Evolutionary conservation across 2,888 invertebrate genomes (phyloP), one percentile per base, ranked within the genome.

Genomic region (Nomada flava): DNA sequence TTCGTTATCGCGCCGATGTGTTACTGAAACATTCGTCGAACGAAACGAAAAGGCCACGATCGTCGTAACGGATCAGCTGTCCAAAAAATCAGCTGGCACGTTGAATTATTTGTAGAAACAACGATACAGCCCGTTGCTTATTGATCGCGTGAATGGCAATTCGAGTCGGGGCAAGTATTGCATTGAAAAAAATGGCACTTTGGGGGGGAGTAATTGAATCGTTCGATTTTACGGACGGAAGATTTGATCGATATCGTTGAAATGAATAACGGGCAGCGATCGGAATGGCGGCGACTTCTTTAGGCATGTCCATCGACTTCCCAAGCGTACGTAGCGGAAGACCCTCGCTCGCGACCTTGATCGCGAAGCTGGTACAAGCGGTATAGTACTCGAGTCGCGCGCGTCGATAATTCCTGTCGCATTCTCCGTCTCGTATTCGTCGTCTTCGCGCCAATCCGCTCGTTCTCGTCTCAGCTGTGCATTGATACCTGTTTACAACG

Each of bases 381-480:
- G 75, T 79, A 81, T 67, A 53, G 52, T n/a, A 80, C 84, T 73
- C 79, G 76, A 80, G 79, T 72, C 79, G 85, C 84, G 84, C 84
- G 82, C 86, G 88, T 88, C 88, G 89, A 88, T 88, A 88, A 88
- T 89, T 89, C 86, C 79, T 78, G 75, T 81, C 88, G 80, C 72
- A 76, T 81, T 85, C 82, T 79, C 85, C 73, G 78, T 67, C 78
- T 64, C 74, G 74, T 76, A 77, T 77, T 80, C 78, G 63, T 59
- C 74, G 73, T 82, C 76, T 74, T 79, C 78, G 84, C 86, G 73
- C 77, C 86, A 72, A 76, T 77, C 71, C 64, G 55, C 67, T 76
- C 29, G 52, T 78, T 55, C 36, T 71, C 65, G 63, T 75, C 74
- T 78, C 83, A 83, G 83, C 83, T 83, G 82, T 77, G 23, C 55